Conservation (phyloP, 2,797 vertebrate species). For the Periophthalmus magnuspinnatus region DNA sequence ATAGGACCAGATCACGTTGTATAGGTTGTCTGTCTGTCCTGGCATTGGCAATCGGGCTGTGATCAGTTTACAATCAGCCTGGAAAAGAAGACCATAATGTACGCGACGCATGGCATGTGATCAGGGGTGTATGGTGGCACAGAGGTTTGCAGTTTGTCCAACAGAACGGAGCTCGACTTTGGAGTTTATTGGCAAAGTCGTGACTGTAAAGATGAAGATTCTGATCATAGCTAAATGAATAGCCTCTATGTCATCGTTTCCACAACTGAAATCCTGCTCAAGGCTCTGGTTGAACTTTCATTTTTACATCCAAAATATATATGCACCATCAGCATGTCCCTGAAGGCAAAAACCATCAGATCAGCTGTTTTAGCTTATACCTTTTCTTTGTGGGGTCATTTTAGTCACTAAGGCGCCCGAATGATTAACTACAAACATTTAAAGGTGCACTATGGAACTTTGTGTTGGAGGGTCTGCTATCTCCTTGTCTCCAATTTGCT, state of each 20-base stretch:
- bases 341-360: neutral
- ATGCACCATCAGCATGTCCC: too few species aligned
- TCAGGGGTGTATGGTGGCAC: neutral
- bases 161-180: neutral
- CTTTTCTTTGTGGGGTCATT: neutral
- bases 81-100: neutral
- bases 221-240: neutral
- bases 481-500: too few species aligned
- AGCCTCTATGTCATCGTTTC: neutral
- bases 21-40: neutral
- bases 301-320: neutral
- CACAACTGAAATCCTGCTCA: neutral
- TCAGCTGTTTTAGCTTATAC: neutral
- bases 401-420: too few species aligned
- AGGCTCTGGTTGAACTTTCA: neutral
- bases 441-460: too few species aligned
- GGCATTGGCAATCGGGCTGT: neutral
- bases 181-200: neutral
- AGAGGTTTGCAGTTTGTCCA: neutral
- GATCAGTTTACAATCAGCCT: conserved; percentile 4
- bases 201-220: neutral
- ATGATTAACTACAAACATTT: too few species aligned
- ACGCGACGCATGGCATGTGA: neutral
- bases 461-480: too few species aligned
- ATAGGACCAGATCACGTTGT: conserved; percentile 26